phyloP scores from a whole-genome alignment of 2,888 invertebrate species.

The Lepeophtheirus nordmannii region DNA sequence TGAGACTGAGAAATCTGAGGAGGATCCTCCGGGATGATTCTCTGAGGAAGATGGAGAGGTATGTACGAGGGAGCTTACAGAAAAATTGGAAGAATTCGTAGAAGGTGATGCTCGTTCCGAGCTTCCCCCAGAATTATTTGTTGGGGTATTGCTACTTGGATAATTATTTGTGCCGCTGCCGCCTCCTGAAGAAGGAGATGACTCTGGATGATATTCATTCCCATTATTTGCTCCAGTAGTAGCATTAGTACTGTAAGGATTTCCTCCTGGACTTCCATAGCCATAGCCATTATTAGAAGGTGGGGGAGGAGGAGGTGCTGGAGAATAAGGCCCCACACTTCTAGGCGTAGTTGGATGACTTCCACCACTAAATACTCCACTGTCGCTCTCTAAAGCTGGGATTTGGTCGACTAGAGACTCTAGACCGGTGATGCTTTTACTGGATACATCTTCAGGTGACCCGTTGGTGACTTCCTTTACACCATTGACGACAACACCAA shows the following conservation, averaged over 20 bases:
- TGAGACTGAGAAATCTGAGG: conserved; percentile 1
- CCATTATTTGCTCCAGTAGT: conserved; percentile 27
- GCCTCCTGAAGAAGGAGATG: conserved; percentile 21
- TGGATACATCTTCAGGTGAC: conserved; percentile 39
- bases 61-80: conserved; percentile 33
- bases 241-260: conserved; percentile 26
- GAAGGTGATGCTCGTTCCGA: conserved; percentile 4
- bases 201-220: conserved; percentile 26
- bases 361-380: conserved; percentile 25
- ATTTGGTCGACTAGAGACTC: conserved; percentile 82
- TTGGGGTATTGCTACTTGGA: conserved; percentile 30
- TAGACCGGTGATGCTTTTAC: conserved; percentile 48
- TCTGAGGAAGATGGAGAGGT: conserved; percentile 36
- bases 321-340: conserved; percentile 27
- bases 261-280: conserved; percentile 28
- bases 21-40: conserved; percentile 19
- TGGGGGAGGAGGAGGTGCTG: conserved; percentile 27
- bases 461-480: conserved; percentile 46
- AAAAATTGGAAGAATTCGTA: conserved; percentile 31
- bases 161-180: conserved; percentile 27
- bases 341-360: conserved; percentile 27
- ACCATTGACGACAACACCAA: conserved; percentile 27
- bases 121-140: conserved; percentile 23
- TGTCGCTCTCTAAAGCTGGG: conserved; percentile 37
- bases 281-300: conserved; percentile 28